Percentiles rank a stretch among this genome's conserved stretches.
Evolutionary conservation across 1,140 invertebrate species (phyloP).

Genomic region (Sinonovacula constricta): DNA sequence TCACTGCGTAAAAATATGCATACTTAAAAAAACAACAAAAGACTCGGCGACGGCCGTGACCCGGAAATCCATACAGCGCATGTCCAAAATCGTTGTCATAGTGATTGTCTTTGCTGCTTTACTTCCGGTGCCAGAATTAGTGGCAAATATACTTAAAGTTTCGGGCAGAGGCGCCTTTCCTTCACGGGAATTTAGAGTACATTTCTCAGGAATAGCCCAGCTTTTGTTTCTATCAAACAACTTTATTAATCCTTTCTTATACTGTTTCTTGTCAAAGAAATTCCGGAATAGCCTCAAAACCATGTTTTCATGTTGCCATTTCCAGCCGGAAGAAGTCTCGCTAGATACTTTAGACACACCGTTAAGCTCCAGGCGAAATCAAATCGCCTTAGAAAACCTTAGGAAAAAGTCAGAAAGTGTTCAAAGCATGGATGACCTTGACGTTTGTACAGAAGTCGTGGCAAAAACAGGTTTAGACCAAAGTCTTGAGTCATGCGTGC

Average conservation of each 20-base stretch:
- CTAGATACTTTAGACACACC: too few relatives aligned
- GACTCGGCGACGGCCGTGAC: slow-evolving; percentile 11
- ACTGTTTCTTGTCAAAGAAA: slow-evolving; percentile 22
- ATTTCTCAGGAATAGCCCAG: slow-evolving; percentile 5
- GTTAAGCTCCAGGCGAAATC: too few relatives aligned
- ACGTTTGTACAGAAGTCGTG: too few relatives aligned
- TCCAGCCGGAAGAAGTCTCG: too few relatives aligned
- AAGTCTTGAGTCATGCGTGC: too few relatives aligned
- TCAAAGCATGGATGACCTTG: too few relatives aligned
- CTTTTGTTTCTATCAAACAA: slow-evolving; percentile 23
- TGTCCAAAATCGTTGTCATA: slow-evolving; percentile 38
- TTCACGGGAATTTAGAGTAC: neutral
- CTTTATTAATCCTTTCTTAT: slow-evolving; percentile 35
- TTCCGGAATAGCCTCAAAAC: slow-evolving; percentile 24
- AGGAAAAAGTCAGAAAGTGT: too few relatives aligned
- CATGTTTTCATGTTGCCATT: slow-evolving; percentile 12
- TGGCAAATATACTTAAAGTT: neutral
- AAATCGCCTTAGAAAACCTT: too few relatives aligned
- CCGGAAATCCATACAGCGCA: slow-evolving; percentile 38
- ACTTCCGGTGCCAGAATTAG: slow-evolving; percentile 19
- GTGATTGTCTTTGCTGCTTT: slow-evolving; percentile 27
- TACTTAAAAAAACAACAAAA: slow-evolving; percentile 7
- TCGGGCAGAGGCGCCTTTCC: neutral
- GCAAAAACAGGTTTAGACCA: too few relatives aligned
- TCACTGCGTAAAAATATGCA: slow-evolving; percentile 23